Evolutionary conservation across 2,888 invertebrate species (phyloP).

Genomic region (Aphodius granarius): DNA sequence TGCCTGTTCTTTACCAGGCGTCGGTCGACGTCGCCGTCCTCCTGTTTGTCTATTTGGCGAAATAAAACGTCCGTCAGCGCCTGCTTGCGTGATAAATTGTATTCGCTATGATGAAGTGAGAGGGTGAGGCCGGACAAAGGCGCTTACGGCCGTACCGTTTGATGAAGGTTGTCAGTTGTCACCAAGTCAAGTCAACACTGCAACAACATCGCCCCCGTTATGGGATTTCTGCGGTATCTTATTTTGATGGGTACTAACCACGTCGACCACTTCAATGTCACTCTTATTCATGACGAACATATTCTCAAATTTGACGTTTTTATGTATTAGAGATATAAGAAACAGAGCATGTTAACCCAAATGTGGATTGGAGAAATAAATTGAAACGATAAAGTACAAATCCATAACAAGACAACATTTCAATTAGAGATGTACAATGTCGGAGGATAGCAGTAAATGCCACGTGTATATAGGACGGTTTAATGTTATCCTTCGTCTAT

Average conservation of each 20-base stretch:
- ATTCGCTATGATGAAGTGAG: conserved; percentile 39
- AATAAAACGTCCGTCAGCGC: conserved; percentile 22
- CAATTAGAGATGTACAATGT: conserved; percentile 1
- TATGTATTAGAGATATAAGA: no score
- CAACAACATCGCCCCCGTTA: not conserved
- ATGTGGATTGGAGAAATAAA: no score
- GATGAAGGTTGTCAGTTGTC: conserved; percentile 45
- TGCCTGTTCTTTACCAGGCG: not conserved
- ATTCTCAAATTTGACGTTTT: no score
- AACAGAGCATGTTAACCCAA: no score
- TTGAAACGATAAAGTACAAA: conserved; percentile 4
- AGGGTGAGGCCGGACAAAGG: conserved; percentile 40
- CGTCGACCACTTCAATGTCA: not conserved
- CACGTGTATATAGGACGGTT: conserved; percentile 41
- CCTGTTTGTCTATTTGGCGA: conserved; percentile 26
- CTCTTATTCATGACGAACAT: no score
- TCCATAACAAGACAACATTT: conserved; percentile 7
- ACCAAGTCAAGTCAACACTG: conserved; percentile 33
- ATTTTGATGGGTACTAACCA: not conserved
- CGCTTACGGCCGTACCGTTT: conserved; percentile 34
- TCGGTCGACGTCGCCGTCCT: not conserved
- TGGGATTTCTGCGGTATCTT: not conserved
- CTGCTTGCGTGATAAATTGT: conserved; percentile 26
- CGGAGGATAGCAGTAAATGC: conserved; percentile 35
- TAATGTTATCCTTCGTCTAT: conserved; percentile 45